These are phyloP conservation scores for Caenorhabditis becei DNA, from an alignment of 2,888 invertebrate genomes.

Conservation along the genomic window DNA sequence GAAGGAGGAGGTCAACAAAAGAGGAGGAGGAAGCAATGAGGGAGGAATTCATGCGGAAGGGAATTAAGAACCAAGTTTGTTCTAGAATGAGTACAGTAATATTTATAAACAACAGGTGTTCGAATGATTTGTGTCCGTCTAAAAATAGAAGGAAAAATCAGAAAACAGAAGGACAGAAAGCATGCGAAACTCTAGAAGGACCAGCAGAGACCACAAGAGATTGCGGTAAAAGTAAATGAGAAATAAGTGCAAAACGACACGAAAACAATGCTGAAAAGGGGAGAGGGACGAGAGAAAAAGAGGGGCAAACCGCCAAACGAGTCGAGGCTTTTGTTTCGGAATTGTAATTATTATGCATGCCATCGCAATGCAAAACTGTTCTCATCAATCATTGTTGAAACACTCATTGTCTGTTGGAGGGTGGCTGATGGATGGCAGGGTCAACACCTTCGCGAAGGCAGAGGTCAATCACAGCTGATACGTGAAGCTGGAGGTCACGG, in stretches of 20 bases:
- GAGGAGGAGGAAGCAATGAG: not conserved
- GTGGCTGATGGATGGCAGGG: constrained; percentile 50
- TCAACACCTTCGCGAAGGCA: constrained; percentile 16
- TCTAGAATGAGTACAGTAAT: not conserved
- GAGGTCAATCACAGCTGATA: constrained; percentile 9
- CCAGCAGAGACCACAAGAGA: constrained; percentile 29
- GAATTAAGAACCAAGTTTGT: constrained; percentile 23
- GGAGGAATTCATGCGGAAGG: constrained; percentile 31
- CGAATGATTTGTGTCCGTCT: not conserved
- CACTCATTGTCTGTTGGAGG: constrained; percentile 44
- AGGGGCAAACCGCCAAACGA: constrained; percentile 10
- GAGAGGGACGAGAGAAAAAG: constrained; percentile 4
- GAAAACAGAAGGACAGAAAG: not conserved
- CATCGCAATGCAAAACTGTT: constrained; percentile 44
- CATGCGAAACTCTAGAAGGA: not conserved
- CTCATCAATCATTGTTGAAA: constrained; percentile 63
- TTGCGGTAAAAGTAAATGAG: constrained; percentile 15
- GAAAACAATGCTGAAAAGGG: constrained; percentile 36
- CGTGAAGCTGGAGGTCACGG: not conserved
- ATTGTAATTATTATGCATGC: constrained; percentile 61
- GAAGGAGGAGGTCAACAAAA: constrained; percentile 25
- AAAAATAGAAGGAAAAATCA: not conserved
- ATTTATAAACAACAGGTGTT: not conserved
- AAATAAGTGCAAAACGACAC: constrained; percentile 17
- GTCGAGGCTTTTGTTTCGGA: constrained; percentile 48